Evolutionary conservation across 2,113 vertebrate genomes (phyloP), one percentile per base, ranked within the genome.

Genomic region (Girardinichthys multiradiatus): DNA sequence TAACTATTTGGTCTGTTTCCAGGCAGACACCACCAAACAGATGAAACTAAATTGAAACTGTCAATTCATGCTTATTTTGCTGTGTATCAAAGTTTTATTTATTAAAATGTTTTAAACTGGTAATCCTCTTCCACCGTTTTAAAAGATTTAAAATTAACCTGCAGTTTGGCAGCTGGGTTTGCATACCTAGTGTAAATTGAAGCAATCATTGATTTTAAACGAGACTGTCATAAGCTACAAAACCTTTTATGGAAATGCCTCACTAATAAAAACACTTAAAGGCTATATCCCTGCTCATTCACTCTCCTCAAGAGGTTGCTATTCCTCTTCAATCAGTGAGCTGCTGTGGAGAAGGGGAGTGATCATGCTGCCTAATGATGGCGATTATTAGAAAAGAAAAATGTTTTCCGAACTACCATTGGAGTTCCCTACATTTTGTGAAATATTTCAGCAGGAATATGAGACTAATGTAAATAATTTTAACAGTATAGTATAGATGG

Each of bases 251-350:
- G 70, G 60, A 79, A 81, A 64, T 62, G 1, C 65, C 72, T 64
- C 27, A 76, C 33, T 29, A 57, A 70, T 9, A 67, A 68, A 74
- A 51, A 63, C 28, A 28, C 42, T 60, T 60, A 72, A 4, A 3
- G 27, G n/a, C 24, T 3, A 30, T 24, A 58, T 70, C 54, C 33
- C 27, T 19, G 57, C 60, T 45, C 14, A 42, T 68, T 37, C 68
- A 62, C 78, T 79, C 77, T 69, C 62, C 60, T 78, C 28, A 60
- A 83, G 76, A 80, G 64, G 66, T 37, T 73, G 68, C 65, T 42
- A 28, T 80, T 74, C 70, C 75, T 78, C 85, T 87, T 85, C 78
- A 88, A 77, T 86, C 89, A 89, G 79, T 2, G 48, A 72, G 63
- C 77, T 72, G 70, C 58, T 35, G 72, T 75, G 77, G 73, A 74